Percentiles rank a stretch among this genome's conserved stretches.
Evolutionary conservation across 2,888 invertebrate species (phyloP).

Genomic region (Eristalis pertinax): DNA sequence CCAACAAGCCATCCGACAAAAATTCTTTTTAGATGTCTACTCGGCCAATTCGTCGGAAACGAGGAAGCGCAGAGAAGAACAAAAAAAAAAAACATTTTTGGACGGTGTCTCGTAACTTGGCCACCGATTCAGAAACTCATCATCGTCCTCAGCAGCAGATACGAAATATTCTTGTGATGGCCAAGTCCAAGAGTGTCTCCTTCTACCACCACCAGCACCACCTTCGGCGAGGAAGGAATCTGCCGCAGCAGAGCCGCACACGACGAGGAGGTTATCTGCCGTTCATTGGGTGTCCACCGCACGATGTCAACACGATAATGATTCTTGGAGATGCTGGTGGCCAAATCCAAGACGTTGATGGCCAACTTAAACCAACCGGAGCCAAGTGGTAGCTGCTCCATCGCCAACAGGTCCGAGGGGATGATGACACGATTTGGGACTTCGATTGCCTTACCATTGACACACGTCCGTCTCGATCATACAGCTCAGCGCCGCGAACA

Average conservation of each 20-base stretch:
- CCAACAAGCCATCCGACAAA: constrained; percentile 62
- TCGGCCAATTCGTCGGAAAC: constrained; percentile 47
- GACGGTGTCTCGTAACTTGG: constrained; percentile 74
- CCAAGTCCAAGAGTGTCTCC: constrained; percentile 79
- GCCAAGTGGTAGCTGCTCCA: not conserved
- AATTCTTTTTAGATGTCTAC: constrained; percentile 56
- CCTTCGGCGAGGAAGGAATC: constrained; percentile 19
- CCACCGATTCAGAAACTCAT: constrained; percentile 75
- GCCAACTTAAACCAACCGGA: constrained; percentile 36
- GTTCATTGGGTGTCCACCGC: constrained; percentile 58
- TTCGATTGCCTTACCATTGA: constrained; percentile 59
- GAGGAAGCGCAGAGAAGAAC: constrained; percentile 30
- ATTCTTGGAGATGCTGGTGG: constrained; percentile 68
- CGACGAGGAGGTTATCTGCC: constrained; percentile 30
- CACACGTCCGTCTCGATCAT: constrained; percentile 80
- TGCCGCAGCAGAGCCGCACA: constrained; percentile 22
- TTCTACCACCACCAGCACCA: constrained; percentile 42
- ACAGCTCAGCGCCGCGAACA: constrained; percentile 75
- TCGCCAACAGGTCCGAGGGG: constrained; percentile 52
- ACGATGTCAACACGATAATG: constrained; percentile 61
- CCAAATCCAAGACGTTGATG: constrained; percentile 67
- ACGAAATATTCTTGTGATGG: constrained; percentile 72
- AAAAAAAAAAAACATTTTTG: constrained; percentile 53
- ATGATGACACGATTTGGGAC: constrained; percentile 31
- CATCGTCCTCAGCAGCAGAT: constrained; percentile 68